phyloP scores from a whole-genome alignment of 2,888 invertebrate genomes.

The Amphipyra berbera region DNA sequence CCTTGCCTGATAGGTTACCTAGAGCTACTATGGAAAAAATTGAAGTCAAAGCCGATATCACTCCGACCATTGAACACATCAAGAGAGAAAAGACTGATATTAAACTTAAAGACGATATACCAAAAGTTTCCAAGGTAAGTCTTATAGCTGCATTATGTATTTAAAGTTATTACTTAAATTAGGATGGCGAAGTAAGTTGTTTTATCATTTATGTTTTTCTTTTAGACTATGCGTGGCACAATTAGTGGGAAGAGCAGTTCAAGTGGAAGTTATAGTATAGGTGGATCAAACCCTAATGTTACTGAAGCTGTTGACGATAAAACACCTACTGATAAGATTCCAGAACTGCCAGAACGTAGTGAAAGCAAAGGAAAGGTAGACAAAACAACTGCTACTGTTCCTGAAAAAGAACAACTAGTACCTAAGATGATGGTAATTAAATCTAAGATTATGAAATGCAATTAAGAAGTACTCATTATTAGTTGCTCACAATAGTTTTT shows the following conservation, averaged over 20 bases:
- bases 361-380: constrained; percentile 71
- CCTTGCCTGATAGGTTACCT: constrained; percentile 78
- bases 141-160: not conserved
- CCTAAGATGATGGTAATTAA: constrained; percentile 81
- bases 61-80: constrained; percentile 72
- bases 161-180: not conserved
- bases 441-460: not conserved
- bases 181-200: not conserved
- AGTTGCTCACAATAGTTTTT: not conserved
- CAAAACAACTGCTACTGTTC: constrained; percentile 65
- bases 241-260: constrained; percentile 87
- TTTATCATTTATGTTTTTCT: constrained; percentile 14
- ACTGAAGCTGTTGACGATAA: constrained; percentile 76
- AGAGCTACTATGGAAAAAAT: constrained; percentile 80
- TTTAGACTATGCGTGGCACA: constrained; percentile 74
- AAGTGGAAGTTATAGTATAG: constrained; percentile 87
- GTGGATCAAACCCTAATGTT: constrained; percentile 85
- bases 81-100: constrained; percentile 88
- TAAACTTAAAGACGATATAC: constrained; percentile 77
- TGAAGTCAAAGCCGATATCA: constrained; percentile 83
- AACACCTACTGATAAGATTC: constrained; percentile 72
- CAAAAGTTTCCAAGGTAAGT: constrained; percentile 70
- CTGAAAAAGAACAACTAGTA: constrained; percentile 77
- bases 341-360: constrained; percentile 70
- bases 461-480: not conserved